Base-by-base conservation (phyloP, 2,888 invertebrate species). In the Chaetogeoica ovagalla region DNA sequence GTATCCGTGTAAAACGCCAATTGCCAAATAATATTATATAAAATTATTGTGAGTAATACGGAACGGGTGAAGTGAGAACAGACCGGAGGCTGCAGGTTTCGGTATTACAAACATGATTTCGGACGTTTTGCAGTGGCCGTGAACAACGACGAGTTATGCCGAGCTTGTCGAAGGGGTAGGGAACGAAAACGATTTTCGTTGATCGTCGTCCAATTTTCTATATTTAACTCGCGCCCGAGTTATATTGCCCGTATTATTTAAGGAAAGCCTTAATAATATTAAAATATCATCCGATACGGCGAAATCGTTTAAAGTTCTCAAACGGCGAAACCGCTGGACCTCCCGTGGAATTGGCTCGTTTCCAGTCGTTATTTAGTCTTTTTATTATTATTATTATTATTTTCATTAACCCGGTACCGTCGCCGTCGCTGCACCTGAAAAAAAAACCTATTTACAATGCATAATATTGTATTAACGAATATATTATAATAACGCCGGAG, bases 131-230 rank as follows among this genome's bases (percentile, higher is more conserved):
- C 57, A 48, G 68, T 15, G 76, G 23, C 59, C 76, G 52, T 37
- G 48, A 55, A 48, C n/a, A n/a, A n/a, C n/a, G n/a, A n/a, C 76
- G 60, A 48, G 19, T n/a, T 30, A 17, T 6, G 66, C 39, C n/a
- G n/a, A n/a, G 39, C 65, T 55, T 55, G 7, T 21, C 23, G 21
- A 7, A 39, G 7, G 4, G 39, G 39, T 4, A 43, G 43, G 9
- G 43, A 43, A 43, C 43, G 43, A 43, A 43, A 43, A 43, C 48
- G 48, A 48, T 48, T 48, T 48, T 3, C 60, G 23, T 70, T 77
- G 77, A 77, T 60, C 60, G 21, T 21, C 30, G 77, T 77, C 77
- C 77, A 77, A 77, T 62, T 48, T 48, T 77, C 70, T 77, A 77
- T 77, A 74, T 77, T 70, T 70, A 55, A 21, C 19, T n/a, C 23